These are phyloP conservation scores for Paraplagusia blochii DNA, from an alignment of 2,113 vertebrate species.

Conservation along the genomic window DNA sequence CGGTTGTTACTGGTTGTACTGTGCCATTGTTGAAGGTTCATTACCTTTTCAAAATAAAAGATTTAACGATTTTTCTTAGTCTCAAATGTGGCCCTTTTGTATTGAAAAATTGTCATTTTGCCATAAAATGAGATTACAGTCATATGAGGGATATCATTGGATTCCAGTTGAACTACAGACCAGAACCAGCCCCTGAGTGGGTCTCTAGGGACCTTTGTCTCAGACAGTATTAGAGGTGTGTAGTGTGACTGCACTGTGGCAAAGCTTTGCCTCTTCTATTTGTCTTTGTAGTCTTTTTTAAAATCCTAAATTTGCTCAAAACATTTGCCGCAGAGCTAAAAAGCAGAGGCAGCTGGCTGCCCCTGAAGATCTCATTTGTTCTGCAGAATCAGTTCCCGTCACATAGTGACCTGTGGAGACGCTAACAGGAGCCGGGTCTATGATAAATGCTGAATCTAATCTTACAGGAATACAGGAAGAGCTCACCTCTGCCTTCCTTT, in stretches of 20 bases:
- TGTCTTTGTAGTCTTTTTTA: constrained; percentile 1
- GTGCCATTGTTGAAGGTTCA: too few relatives aligned
- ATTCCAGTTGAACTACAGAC: too few relatives aligned
- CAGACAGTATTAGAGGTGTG: constrained; percentile 1
- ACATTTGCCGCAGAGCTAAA: background rate
- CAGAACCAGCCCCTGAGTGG: too few relatives aligned
- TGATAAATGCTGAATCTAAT: constrained; percentile 30
- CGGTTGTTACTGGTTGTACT: too few relatives aligned
- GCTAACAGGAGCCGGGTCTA: constrained; percentile 13
- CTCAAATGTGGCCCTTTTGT: too few relatives aligned
- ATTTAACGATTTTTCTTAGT: too few relatives aligned
- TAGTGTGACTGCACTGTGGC: background rate
- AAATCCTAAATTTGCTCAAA: constrained; percentile 1
- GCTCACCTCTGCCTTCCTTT: constrained; percentile 7
- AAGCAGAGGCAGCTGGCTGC: constrained; percentile 2
- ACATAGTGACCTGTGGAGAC: constrained; percentile 30
- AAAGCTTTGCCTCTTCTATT: constrained; percentile 3
- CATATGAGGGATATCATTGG: too few relatives aligned
- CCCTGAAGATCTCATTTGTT: constrained; percentile 32
- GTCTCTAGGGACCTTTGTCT: too few relatives aligned
- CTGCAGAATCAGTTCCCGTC: constrained; percentile 31
- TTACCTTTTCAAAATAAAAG: too few relatives aligned
- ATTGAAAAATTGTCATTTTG: too few relatives aligned
- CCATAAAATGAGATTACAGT: too few relatives aligned
- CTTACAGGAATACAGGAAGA: constrained; percentile 12